Percentiles rank a stretch among this genome's conserved stretches.
Conservation (phyloP, 2,797 vertebrate genomes). For the Hemibagrus guttatus region DNA sequence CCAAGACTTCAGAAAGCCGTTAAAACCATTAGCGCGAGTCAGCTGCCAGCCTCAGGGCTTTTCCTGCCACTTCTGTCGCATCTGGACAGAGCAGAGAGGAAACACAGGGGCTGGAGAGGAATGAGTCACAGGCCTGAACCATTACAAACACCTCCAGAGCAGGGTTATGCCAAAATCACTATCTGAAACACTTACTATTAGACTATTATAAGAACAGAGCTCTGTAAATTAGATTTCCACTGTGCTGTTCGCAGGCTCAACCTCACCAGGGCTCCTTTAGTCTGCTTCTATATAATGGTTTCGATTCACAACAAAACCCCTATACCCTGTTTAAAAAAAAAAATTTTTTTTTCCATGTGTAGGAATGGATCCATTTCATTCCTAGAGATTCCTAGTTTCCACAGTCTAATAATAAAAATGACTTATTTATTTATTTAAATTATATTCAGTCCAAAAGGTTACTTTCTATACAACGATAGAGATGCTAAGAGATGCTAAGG, state of each 20-base stretch:
- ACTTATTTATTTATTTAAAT: too few species aligned
- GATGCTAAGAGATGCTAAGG: too few species aligned
- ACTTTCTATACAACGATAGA: not conserved
- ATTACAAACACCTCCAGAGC: constrained; percentile 29
- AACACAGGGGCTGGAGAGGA: constrained; percentile 23
- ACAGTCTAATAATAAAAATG: too few species aligned
- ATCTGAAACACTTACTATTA: not conserved
- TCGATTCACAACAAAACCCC: not conserved
- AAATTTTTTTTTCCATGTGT: not conserved
- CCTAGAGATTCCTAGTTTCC: too few species aligned
- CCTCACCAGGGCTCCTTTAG: not conserved
- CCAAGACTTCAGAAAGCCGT: constrained; percentile 62
- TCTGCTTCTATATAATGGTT: too few species aligned
- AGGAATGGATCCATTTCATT: not conserved
- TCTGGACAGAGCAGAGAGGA: constrained; percentile 50
- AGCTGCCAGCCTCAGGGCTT: constrained; percentile 62
- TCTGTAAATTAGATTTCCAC: not conserved
- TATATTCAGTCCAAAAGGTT: not conserved
- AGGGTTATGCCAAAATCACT: not conserved
- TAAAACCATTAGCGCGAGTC: constrained; percentile 69
- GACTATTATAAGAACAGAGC: not conserved
- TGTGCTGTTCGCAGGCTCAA: not conserved
- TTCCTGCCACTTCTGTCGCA: constrained; percentile 59
- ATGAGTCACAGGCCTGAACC: constrained; percentile 30
- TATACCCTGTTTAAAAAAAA: not conserved